phyloP scores from a whole-genome alignment of 2,888 invertebrate species.

The Liodrosophila aerea region DNA sequence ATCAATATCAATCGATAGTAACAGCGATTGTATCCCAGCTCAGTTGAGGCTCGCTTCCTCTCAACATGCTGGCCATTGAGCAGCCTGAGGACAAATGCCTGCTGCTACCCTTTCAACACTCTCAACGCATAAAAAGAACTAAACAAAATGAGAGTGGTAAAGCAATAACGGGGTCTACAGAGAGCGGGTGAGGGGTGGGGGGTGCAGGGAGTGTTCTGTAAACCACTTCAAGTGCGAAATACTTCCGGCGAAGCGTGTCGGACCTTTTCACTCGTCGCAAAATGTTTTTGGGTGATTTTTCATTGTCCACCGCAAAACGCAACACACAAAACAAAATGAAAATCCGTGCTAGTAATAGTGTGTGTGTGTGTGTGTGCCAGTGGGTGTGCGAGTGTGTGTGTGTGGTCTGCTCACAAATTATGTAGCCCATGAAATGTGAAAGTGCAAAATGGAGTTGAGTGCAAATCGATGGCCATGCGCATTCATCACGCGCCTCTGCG shows the following conservation, averaged over 20 bases:
- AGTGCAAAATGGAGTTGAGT: conserved; percentile 75
- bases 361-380: not conserved
- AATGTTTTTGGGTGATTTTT: conserved; percentile 71
- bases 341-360: conserved; percentile 56
- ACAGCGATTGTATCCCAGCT: too few species aligned
- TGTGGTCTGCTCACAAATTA: conserved; percentile 53
- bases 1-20: too few species aligned
- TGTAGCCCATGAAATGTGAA: conserved; percentile 68
- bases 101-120: too few species aligned
- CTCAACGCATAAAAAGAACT: too few species aligned
- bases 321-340: conserved; percentile 68
- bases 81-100: too few species aligned
- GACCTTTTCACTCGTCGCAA: conserved; percentile 8
- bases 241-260: conserved; percentile 50
- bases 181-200: not conserved
- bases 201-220: not conserved
- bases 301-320: conserved; percentile 71
- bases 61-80: too few species aligned
- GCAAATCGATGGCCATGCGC: conserved; percentile 71
- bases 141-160: not conserved
- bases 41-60: too few species aligned
- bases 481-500: conserved; percentile 69
- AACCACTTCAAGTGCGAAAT: conserved; percentile 61
- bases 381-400: not conserved
- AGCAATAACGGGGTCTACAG: not conserved